Evolutionary conservation across 2,888 invertebrate species (phyloP), one percentile per base, ranked within the genome.

Genomic region (Petrolisthes cinctipes): DNA sequence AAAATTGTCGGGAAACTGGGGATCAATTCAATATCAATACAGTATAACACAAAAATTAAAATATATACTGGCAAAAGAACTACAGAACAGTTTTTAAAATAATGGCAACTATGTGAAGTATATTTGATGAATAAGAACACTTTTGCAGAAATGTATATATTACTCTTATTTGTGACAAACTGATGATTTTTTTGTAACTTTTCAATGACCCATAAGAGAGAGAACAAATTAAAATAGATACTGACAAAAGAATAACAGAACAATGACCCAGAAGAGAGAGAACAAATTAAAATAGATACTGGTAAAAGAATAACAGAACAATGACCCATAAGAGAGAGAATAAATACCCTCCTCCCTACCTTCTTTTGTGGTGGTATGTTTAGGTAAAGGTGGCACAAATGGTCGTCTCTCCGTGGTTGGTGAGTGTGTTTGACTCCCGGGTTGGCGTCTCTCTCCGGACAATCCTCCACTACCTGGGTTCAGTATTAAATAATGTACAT

Each of bases 361-460:
- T 85, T 79, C 68, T 54, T 78, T 79, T 57, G 76, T 68, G 53
- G 37, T 6, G 11, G 53, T 61, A 66, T 78, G n/a, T 54, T 85
- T 66, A 57, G 17, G 14, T n/a, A 53, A 37, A 66, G 20, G 20
- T 79, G n/a, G 66, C 5, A 17, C 23, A 51, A 82, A 61, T 4
- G 82, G 82, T 66, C 57, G 61, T 11, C 66, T 57, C 54, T 82
- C 82, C 7, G n/a, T 53, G 14, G 68, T 68, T 11, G 82, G 82
- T 5, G 82, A 82, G 17, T 53, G 53, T 37, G 68, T 17, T 17
- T 82, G 82, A 68, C 66, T 68, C 68, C 68, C 82, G 7, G 68
- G n/a, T 4, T n/a, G 82, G 20, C 53, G 20, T 17, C 51, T 68
- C 61, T 82, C 82, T 51, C 0, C 66, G 4, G 54, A 3, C 20